Evolutionary conservation across 2,113 vertebrate species (phyloP).

Genomic region (Brachirus orientalis): DNA sequence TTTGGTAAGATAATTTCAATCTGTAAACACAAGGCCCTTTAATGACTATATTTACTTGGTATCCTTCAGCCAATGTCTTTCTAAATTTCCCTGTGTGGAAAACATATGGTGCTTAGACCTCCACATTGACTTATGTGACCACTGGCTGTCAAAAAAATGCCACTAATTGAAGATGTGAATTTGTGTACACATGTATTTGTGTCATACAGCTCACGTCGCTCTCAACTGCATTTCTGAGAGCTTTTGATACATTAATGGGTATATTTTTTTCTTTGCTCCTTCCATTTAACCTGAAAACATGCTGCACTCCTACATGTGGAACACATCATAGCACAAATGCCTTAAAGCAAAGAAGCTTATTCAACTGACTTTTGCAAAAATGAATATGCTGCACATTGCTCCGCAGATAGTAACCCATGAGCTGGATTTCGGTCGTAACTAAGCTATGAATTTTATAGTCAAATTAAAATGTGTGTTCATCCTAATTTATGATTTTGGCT

Average conservation of each 20-base stretch:
- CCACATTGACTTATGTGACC: too few species aligned
- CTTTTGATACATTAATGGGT: too few species aligned
- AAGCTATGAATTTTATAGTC: slow-evolving; percentile 26
- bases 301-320: slow-evolving; percentile 47
- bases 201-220: background rate
- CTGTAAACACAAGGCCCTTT: too few species aligned
- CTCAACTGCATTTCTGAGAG: slow-evolving; percentile 32
- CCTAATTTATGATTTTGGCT: slow-evolving; percentile 32
- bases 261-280: background rate
- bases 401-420: slow-evolving; percentile 29
- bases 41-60: too few species aligned
- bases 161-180: background rate
- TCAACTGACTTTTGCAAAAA: slow-evolving; percentile 24
- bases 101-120: too few species aligned
- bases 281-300: slow-evolving; percentile 26
- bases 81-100: too few species aligned
- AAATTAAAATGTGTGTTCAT: slow-evolving; percentile 30
- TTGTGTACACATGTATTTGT: background rate
- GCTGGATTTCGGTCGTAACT: slow-evolving; percentile 45
- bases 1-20: too few species aligned
- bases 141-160: too few species aligned
- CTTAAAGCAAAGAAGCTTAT: slow-evolving; percentile 44
- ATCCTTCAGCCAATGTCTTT: too few species aligned
- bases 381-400: slow-evolving; percentile 2
- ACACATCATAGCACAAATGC: slow-evolving; percentile 35